A percentile compares a stretch with the other conserved stretches of the same genome.
phyloP scores from a whole-genome alignment of 2,113 vertebrate species.

The Speoplatyrhinus poulsoni region DNA sequence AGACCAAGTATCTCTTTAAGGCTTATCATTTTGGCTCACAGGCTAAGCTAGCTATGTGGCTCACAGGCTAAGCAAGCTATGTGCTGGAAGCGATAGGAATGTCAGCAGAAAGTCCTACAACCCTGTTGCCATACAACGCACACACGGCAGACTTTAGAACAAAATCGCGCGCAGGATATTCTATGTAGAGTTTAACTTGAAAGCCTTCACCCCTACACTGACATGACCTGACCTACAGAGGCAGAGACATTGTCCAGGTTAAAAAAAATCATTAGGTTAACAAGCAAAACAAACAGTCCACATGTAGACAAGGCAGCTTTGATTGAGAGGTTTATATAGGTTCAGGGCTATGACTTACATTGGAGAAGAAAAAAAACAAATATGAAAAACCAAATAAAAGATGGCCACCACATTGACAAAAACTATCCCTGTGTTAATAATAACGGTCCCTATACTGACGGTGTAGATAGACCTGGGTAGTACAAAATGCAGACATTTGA shows the following conservation, averaged over 20 bases:
- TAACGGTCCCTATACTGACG: too few species aligned
- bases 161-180: neutral
- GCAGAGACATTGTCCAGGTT: neutral
- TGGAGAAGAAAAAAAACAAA: too few species aligned
- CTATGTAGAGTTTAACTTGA: neutral
- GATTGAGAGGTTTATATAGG: conserved; percentile 29
- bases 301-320: conserved; percentile 19
- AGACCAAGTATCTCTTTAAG: conserved; percentile 62
- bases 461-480: neutral
- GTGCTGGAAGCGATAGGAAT: conserved; percentile 65
- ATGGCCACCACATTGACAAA: neutral
- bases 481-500: conserved; percentile 30
- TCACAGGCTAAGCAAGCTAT: conserved; percentile 62
- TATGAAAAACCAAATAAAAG: too few species aligned
- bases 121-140: conserved; percentile 30
- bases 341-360: too few species aligned
- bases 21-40: conserved; percentile 66
- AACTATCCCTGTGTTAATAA: conserved; percentile 1
- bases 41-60: conserved; percentile 66
- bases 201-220: neutral
- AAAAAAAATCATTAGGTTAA: conserved; percentile 10
- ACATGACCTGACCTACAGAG: neutral
- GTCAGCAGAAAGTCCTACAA: conserved; percentile 64
- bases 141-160: conserved; percentile 1
- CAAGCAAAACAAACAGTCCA: conserved; percentile 7